A percentile compares a stretch with the other conserved stretches of the same genome.
Evolutionary conservation across 92 coral and sea anemone genomes (phyloP).

Genomic region (Palythoa grandis): DNA sequence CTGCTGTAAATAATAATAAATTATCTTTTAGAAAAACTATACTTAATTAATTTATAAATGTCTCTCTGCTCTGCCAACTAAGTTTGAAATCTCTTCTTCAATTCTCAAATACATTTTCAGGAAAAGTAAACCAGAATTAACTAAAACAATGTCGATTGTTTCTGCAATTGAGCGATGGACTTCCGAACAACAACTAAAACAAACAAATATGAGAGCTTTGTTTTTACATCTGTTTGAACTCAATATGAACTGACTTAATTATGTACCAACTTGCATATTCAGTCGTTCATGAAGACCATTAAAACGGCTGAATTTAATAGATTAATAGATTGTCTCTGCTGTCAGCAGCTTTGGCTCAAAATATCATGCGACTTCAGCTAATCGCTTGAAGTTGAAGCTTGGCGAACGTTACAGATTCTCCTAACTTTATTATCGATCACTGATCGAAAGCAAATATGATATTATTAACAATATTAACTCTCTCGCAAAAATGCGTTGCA

Average conservation of each 20-base stretch:
- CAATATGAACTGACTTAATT: neutral
- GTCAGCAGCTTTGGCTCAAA: neutral
- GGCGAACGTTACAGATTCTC: neutral
- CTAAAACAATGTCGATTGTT: neutral
- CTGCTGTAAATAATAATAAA: neutral
- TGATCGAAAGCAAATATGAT: neutral
- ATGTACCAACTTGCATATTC: neutral
- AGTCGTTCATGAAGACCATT: neutral
- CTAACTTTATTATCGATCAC: neutral
- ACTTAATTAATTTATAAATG: neutral
- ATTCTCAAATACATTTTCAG: too few relatives aligned
- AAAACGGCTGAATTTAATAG: neutral
- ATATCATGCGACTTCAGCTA: neutral
- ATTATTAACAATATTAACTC: neutral
- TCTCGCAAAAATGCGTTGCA: neutral
- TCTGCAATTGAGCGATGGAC: neutral
- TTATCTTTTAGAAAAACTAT: neutral
- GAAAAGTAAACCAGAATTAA: neutral
- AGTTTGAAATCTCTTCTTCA: too few relatives aligned
- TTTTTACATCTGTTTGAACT: neutral
- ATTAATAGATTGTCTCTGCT: neutral
- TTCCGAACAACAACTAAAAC: neutral
- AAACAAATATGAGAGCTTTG: neutral
- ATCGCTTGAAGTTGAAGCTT: conserved; percentile 7
- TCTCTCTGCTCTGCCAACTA: too few relatives aligned